These are phyloP conservation scores for Setophaga kirtlandii DNA, from an alignment of 2,113 vertebrate species.

Conservation along the genomic window DNA sequence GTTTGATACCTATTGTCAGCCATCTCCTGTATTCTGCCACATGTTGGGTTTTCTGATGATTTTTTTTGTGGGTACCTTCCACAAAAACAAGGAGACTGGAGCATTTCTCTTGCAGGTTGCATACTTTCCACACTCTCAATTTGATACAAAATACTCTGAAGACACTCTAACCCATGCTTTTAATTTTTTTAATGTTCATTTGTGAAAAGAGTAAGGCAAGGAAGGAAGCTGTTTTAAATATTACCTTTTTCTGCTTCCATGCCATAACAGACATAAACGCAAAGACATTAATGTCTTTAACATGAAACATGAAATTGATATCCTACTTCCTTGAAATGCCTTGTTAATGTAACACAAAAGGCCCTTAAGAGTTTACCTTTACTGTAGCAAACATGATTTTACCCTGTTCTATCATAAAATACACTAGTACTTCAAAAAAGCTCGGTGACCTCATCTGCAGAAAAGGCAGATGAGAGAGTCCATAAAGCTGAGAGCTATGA, in stretches of 20 bases:
- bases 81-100: background rate
- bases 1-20: background rate
- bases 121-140: background rate
- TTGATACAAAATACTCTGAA: background rate
- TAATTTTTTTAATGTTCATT: background rate
- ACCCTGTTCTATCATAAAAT: constrained; percentile 43
- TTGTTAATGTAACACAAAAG: constrained; percentile 61
- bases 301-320: constrained; percentile 76
- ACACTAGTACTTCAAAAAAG: constrained; percentile 46
- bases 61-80: background rate
- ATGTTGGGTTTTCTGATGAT: rapidly evolving
- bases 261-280: constrained; percentile 62
- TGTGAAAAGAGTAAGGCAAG: background rate
- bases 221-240: constrained; percentile 60
- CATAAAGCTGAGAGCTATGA: background rate
- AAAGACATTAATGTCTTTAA: constrained; percentile 74
- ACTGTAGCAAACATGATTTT: constrained; percentile 36
- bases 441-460: constrained; percentile 52
- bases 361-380: constrained; percentile 54
- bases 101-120: background rate
- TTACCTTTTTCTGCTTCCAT: constrained; percentile 60
- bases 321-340: constrained; percentile 67
- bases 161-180: background rate
- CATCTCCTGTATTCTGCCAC: background rate
- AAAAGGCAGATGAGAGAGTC: constrained; percentile 27